Conservation (phyloP, 2,888 invertebrate genomes). For the Drosophila infuscata region DNA sequence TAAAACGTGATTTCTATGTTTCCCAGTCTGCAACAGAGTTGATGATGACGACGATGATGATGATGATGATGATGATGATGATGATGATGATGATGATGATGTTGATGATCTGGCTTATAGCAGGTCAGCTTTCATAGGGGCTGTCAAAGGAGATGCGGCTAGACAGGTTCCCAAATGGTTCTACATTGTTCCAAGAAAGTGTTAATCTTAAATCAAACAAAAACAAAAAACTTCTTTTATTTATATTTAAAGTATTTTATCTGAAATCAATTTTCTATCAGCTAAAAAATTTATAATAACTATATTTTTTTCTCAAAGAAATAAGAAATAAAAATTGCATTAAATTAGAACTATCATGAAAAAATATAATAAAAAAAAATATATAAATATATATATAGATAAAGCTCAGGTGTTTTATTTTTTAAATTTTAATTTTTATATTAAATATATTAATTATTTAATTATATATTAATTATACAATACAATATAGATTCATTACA, state of each 20-base stretch:
- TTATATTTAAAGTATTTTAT: not conserved
- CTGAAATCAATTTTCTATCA: not conserved
- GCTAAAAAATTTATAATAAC: not conserved
- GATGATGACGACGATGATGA: slow-evolving; percentile 1
- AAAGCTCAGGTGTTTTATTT: not conserved
- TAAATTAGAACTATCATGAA: not conserved
- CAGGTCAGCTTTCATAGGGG: slow-evolving; percentile 62
- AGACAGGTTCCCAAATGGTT: slow-evolving; percentile 6
- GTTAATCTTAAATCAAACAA: not conserved
- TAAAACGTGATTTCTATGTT: slow-evolving; percentile 82
- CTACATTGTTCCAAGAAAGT: slow-evolving; percentile 15
- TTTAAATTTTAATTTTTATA: not conserved
- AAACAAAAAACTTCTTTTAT: not conserved
- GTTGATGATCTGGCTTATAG: slow-evolving; percentile 72
- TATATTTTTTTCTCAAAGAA: not conserved
- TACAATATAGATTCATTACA: not conserved
- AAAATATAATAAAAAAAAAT: not conserved
- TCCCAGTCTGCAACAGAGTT: slow-evolving; percentile 61
- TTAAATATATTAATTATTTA: not conserved
- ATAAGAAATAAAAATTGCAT: not conserved
- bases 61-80: slow-evolving; percentile 4
- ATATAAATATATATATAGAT: too few relatives aligned
- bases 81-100: slow-evolving; percentile 47
- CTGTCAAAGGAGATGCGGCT: slow-evolving; percentile 41
- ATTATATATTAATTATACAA: too few relatives aligned